Conservation (phyloP, 35 echinoderm and acorn worm genomes). For the Acanthaster planci region DNA sequence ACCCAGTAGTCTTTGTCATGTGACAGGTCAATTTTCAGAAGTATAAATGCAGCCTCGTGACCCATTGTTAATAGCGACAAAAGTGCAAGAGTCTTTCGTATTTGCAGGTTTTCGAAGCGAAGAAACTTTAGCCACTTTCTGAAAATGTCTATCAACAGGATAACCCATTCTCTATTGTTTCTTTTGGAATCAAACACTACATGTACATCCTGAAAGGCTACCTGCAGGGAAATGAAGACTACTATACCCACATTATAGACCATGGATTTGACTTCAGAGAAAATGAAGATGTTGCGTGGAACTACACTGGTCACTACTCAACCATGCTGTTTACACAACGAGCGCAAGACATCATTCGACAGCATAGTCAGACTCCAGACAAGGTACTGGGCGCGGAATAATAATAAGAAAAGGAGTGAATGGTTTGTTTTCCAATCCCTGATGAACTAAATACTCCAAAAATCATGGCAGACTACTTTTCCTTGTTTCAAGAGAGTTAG, state of each 20-base stretch:
- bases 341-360: conserved; percentile 42
- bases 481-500: too few species aligned
- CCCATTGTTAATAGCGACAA: too few species aligned
- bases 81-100: too few species aligned
- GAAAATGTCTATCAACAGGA: too few species aligned
- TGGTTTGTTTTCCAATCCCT: too few species aligned
- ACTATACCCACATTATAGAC: conserved; percentile 48
- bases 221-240: conserved; percentile 55
- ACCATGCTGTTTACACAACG: conserved; percentile 61
- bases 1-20: too few species aligned
- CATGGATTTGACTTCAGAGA: conserved; percentile 62
- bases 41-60: too few species aligned
- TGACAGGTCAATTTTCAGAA: too few species aligned
- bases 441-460: too few species aligned
- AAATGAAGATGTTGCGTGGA: conserved; percentile 38
- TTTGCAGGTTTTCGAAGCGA: not conserved
- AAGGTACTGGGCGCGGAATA: too few species aligned
- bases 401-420: too few species aligned
- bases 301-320: conserved; percentile 66
- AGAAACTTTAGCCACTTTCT: not conserved
- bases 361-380: conserved; percentile 31
- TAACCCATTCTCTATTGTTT: not conserved
- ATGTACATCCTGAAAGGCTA: conserved; percentile 36
- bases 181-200: not conserved
- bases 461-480: too few species aligned